A percentile compares a stretch with the other conserved stretches of the same genome.
Conservation (phyloP, 2,888 invertebrate genomes). For the Drosophila conformis region DNA sequence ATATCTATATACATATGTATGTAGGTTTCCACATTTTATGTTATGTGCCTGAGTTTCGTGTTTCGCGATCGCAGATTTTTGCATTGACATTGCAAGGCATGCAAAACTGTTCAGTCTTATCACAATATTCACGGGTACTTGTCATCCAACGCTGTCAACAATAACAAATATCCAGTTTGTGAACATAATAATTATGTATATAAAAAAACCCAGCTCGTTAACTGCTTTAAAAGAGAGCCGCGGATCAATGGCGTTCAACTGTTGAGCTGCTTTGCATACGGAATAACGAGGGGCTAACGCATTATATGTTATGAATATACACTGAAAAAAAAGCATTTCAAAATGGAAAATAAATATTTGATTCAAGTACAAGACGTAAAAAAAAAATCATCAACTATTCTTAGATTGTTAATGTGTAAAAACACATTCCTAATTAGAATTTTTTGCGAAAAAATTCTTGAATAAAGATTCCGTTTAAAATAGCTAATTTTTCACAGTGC, state of each 20-base stretch:
- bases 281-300: conserved; percentile 20
- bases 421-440: not conserved
- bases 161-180: conserved; percentile 31
- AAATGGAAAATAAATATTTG: not conserved
- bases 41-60: conserved; percentile 9
- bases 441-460: too few species aligned
- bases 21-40: not conserved
- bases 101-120: conserved; percentile 13
- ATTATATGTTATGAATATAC: conserved; percentile 3
- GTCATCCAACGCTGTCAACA: conserved; percentile 25
- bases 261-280: conserved; percentile 52
- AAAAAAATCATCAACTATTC: not conserved
- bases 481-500: not conserved
- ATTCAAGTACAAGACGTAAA: not conserved
- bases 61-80: conserved; percentile 1
- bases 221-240: conserved; percentile 31
- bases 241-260: conserved; percentile 51
- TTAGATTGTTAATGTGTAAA: not conserved
- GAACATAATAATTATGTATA: conserved; percentile 6
- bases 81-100: conserved; percentile 11
- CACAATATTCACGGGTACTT: conserved; percentile 37
- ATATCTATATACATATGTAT: not conserved
- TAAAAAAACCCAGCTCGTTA: conserved; percentile 23
- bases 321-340: not conserved
- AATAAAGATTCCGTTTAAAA: not conserved